Percentiles rank a stretch among this genome's conserved stretches.
These are phyloP conservation scores for Toxotes chatareus DNA, from an alignment of 2,113 vertebrate genomes.

Conservation along the genomic window DNA sequence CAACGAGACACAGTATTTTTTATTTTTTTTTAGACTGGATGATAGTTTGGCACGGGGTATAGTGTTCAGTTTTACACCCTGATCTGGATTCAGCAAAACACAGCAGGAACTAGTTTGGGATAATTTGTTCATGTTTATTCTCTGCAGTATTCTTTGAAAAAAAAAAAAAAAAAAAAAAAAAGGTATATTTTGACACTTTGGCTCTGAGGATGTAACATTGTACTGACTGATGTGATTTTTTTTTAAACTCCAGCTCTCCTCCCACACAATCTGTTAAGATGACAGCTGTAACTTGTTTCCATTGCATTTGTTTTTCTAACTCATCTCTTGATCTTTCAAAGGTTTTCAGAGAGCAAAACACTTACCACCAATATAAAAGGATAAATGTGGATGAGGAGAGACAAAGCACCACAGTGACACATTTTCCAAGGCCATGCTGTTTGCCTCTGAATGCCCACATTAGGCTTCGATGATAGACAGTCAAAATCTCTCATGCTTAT, in stretches of 20 bases:
- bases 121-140: background rate
- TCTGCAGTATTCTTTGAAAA: background rate
- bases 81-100: background rate
- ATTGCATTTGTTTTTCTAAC: too few species aligned
- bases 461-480: slow-evolving; percentile 42
- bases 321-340: background rate
- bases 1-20: too few species aligned
- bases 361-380: background rate
- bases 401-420: slow-evolving; percentile 23
- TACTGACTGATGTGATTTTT: background rate
- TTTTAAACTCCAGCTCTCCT: background rate
- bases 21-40: too few species aligned
- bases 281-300: background rate
- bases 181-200: background rate
- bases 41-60: too few species aligned
- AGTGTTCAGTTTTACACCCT: background rate
- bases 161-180: background rate
- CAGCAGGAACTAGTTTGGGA: background rate
- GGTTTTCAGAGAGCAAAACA: background rate
- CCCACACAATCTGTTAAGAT: background rate
- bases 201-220: background rate
- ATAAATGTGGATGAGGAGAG: background rate
- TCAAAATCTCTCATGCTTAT: slow-evolving; percentile 54
- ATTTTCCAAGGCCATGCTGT: slow-evolving; percentile 38
- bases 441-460: slow-evolving; percentile 45